phyloP scores from a whole-genome alignment of 2,888 invertebrate genomes.

The Teleogryllus oceanicus region DNA sequence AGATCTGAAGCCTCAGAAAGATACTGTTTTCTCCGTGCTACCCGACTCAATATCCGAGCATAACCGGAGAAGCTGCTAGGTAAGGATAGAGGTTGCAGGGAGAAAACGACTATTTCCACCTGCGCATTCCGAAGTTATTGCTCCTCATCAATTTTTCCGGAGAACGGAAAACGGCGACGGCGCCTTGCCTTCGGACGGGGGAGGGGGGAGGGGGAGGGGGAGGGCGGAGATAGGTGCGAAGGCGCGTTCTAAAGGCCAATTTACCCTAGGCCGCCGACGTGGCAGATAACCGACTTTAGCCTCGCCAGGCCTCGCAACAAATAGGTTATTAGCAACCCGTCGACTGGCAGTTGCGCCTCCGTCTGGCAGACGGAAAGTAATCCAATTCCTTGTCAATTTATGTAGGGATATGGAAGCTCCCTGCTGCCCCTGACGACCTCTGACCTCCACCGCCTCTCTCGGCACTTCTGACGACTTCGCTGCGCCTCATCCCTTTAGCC shows the following conservation, averaged over 20 bases:
- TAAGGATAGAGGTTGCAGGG: no score
- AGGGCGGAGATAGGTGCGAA: not conserved
- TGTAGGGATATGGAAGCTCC: constrained; percentile 7
- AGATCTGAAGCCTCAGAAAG: no score
- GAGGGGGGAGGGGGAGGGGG: fast-evolving
- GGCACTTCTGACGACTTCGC: not conserved
- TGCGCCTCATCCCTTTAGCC: no score
- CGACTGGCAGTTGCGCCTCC: not conserved
- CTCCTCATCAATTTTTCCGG: not conserved
- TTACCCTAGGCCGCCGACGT: not conserved
- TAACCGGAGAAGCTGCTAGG: no score
- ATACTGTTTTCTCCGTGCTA: no score
- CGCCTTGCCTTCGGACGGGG: not conserved
- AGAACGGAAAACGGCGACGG: not conserved
- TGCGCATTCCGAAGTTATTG: not conserved
- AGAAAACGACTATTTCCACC: not conserved
- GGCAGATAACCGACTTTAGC: not conserved
- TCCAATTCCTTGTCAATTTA: constrained; percentile 10
- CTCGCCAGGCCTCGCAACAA: not conserved
- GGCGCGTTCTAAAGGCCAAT: not conserved
- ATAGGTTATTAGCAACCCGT: constrained; percentile 18
- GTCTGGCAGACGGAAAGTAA: constrained; percentile 18
- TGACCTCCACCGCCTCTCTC: not conserved
- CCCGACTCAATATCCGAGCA: no score
- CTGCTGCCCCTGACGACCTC: not conserved